phyloP scores from a whole-genome alignment of 1,140 invertebrate genomes.

The Sesamia nonagrioides region DNA sequence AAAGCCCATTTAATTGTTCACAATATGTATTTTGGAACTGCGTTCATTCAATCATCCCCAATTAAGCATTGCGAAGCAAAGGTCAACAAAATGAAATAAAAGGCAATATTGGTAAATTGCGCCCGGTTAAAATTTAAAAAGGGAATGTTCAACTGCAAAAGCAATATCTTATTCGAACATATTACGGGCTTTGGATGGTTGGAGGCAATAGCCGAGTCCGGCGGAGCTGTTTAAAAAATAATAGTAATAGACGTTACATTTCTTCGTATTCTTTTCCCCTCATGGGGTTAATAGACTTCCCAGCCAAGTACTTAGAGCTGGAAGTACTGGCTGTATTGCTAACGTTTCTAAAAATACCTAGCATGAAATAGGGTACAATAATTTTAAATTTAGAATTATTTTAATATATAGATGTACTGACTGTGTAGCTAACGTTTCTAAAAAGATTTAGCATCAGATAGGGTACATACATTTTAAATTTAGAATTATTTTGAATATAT shows the following conservation, averaged over 20 bases:
- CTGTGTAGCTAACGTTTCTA: constrained; percentile 9
- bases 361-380: neutral
- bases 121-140: constrained; percentile 2
- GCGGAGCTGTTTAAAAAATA: constrained; percentile 34
- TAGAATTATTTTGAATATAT: no score
- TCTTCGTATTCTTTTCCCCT: constrained; percentile 23
- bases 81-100: constrained; percentile 21
- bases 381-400: neutral
- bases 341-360: neutral
- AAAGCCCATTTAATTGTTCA: constrained; percentile 22
- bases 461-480: no score
- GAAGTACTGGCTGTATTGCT: constrained; percentile 3
- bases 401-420: no score
- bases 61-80: constrained; percentile 17
- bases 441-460: no score
- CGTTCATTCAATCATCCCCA: constrained; percentile 25
- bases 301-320: constrained; percentile 1
- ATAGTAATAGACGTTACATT: constrained; percentile 28
- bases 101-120: constrained; percentile 20
- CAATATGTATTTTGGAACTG: constrained; percentile 32
- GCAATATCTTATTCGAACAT: constrained; percentile 24
- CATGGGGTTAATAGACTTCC: constrained; percentile 21
- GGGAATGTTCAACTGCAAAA: constrained; percentile 25
- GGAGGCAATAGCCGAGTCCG: neutral
- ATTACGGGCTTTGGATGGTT: neutral